Evolutionary conservation across 1,140 invertebrate species (phyloP).

Genomic region (Pantala flavescens): DNA sequence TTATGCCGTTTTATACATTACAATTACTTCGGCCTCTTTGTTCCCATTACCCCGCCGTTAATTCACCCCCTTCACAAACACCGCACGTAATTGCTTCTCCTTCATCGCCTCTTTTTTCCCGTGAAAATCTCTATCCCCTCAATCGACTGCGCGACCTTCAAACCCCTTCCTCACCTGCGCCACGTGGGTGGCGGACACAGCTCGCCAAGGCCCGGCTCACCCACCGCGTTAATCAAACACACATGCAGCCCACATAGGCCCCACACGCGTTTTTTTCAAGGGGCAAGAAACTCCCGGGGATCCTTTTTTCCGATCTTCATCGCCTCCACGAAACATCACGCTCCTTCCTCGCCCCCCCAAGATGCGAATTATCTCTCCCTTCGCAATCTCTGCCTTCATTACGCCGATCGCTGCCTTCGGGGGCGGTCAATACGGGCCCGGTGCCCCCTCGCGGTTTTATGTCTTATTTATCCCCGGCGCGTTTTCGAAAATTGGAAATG

Average conservation of each 20-base stretch:
- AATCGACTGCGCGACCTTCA: no score
- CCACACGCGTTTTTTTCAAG: not conserved
- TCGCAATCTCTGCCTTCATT: no score
- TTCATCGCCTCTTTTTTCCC: not conserved
- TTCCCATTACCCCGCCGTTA: no score
- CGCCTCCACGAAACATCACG: not conserved
- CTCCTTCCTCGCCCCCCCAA: not conserved
- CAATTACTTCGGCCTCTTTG: no score
- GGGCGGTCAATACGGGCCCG: no score
- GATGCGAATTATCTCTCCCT: no score
- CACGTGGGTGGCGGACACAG: not conserved
- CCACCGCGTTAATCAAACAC: constrained; percentile 4
- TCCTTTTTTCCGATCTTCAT: not conserved
- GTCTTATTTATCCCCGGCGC: no score
- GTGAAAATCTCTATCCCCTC: not conserved
- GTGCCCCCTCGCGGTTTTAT: no score
- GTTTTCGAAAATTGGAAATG: no score
- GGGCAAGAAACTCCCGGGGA: not conserved
- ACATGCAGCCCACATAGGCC: not conserved
- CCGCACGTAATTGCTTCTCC: not conserved
- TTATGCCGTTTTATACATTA: no score
- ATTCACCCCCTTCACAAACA: not conserved
- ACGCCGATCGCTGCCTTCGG: no score
- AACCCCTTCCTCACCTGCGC: not conserved
- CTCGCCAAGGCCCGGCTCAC: not conserved